Base-by-base conservation (phyloP, 2,888 invertebrate genomes). In the Epinotia demarniana region DNA sequence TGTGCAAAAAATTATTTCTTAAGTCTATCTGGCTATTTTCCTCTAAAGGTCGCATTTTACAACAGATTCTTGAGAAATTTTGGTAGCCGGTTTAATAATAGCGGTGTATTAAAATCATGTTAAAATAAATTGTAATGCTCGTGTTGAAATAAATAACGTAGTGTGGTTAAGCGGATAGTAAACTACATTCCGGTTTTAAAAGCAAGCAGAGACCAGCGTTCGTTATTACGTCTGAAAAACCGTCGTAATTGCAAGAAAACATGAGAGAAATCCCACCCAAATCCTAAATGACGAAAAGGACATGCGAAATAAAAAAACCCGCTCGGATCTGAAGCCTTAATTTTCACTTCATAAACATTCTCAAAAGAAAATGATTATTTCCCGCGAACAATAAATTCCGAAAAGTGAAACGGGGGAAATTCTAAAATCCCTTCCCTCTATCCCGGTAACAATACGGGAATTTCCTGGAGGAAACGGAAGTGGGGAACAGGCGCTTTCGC, bases 381-480 rank as follows among this genome's bases (percentile, higher is more conserved):
- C 69, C 58, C 55, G 61, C 72, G 64, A 67, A 70, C 73, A 78
- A 79, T 78, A 79, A 78, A 73, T 74, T 66, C 70, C 9, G 23
- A 69, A 61, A 73, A 70, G 70, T 75, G 43, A 67, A 73, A 75
- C 33, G 61, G 67, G 39, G 62, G 72, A 69, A 74, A 75, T 77
- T 78, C 74, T 71, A 61, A 66, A 73, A 78, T 74, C 78, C 76
- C 76, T 77, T 78, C 77, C 78, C 77, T 67, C 76, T 72, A 76
- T 72, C 63, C 68, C 57, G 58, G 66, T 75, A 78, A 78, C 78
- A 78, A 78, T 76, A 76, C 72, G 74, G 75, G 77, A 78, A 78
- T 77, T 79, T 78, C 78, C 77, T 78, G 49, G 9, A 64, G 74
- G 76, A 76, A 77, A 62, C 66, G 67, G 76, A 75, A 64, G 75